phyloP scores from a whole-genome alignment of 2,113 vertebrate genomes.

The Rhinichthys klamathensis region DNA sequence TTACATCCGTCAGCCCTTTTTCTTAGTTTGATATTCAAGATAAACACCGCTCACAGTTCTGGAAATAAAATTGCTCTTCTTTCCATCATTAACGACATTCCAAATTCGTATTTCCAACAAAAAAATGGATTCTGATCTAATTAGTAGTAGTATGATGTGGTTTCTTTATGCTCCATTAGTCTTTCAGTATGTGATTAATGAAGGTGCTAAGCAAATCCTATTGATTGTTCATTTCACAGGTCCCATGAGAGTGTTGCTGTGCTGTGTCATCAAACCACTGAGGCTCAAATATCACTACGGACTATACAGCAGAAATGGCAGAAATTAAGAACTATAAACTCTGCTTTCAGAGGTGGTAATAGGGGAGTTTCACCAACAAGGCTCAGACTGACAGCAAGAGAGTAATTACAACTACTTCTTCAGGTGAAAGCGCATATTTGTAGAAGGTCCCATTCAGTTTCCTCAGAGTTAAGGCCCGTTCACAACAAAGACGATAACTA shows the following conservation, averaged over 20 bases:
- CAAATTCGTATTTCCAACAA: background rate
- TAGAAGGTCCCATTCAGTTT: background rate
- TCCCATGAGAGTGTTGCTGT: background rate
- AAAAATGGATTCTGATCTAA: slow-evolving; percentile 20
- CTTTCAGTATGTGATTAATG: slow-evolving; percentile 19
- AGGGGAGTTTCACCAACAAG: background rate
- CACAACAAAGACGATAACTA: too few species aligned
- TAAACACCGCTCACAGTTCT: slow-evolving; percentile 29
- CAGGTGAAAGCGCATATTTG: background rate
- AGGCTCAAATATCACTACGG: background rate
- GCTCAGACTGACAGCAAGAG: background rate
- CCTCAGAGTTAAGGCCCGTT: background rate
- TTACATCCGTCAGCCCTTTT: background rate
- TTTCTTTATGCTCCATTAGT: background rate
- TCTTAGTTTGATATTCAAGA: slow-evolving; percentile 17
- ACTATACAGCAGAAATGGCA: background rate
- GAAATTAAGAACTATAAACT: background rate
- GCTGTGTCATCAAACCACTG: slow-evolving; percentile 21
- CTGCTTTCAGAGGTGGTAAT: background rate
- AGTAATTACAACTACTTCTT: background rate
- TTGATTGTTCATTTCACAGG: slow-evolving; percentile 14
- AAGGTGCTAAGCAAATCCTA: background rate
- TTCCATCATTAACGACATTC: background rate
- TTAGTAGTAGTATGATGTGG: slow-evolving; percentile 1
- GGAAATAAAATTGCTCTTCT: background rate